phyloP scores from a whole-genome alignment of 37 sponge, comb jelly and placozoan genomes.

The Spongilla lacustris region DNA sequence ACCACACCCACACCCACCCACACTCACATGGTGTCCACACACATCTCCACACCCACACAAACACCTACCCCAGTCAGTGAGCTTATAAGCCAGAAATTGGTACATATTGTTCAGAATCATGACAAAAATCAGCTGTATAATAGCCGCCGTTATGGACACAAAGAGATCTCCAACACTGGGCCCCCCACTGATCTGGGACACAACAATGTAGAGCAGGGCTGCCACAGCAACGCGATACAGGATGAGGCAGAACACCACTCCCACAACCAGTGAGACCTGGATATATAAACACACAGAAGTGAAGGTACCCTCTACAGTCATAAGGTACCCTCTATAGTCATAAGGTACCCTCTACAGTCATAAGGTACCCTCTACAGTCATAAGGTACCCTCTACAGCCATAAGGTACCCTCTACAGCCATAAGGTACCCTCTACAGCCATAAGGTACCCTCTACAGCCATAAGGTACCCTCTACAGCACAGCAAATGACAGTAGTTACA shows the following conservation, averaged over 20 bases:
- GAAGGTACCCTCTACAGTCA: not conserved
- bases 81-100: constrained; percentile 64
- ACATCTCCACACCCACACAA: not conserved
- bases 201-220: constrained; percentile 51
- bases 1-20: not conserved
- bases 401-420: no score
- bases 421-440: no score
- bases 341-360: no score
- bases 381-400: no score
- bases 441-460: no score
- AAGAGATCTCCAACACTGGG: constrained; percentile 69
- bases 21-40: constrained; percentile 35
- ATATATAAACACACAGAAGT: not conserved
- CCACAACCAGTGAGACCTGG: constrained; percentile 76
- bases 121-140: constrained; percentile 79
- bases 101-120: constrained; percentile 88
- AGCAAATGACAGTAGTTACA: no score
- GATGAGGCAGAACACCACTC: constrained; percentile 86
- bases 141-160: constrained; percentile 88
- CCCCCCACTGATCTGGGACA: constrained; percentile 44
- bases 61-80: constrained; percentile 91
- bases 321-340: no score
- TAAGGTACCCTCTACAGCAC: no score
- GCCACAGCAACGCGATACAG: constrained; percentile 91
- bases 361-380: no score